Percentiles rank a stretch among this genome's conserved stretches.
phyloP scores from a whole-genome alignment of 1,140 invertebrate genomes.

The Steinernema khuongi region DNA sequence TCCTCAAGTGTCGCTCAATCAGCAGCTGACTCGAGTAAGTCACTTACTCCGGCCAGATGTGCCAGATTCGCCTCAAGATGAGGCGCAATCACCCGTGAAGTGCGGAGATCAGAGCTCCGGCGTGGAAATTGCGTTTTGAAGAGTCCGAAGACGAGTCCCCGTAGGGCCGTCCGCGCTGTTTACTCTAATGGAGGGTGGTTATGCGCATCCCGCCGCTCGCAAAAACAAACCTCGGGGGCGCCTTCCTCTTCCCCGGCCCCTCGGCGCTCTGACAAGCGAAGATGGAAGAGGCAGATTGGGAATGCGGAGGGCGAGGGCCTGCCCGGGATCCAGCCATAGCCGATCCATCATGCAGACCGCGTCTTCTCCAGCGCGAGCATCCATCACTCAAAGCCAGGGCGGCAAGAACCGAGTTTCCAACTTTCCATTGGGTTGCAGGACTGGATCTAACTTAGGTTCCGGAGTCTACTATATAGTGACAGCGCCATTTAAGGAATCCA shows the following conservation, averaged over 20 bases:
- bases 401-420: not conserved
- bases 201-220: not conserved
- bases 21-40: slow-evolving; percentile 44
- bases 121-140: too few relatives aligned
- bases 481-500: too few relatives aligned
- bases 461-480: too few relatives aligned
- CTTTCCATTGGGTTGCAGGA: too few relatives aligned
- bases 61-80: too few relatives aligned
- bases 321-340: not conserved
- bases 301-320: not conserved
- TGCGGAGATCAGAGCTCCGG: too few relatives aligned
- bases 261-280: slow-evolving; percentile 1
- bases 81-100: too few relatives aligned
- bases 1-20: slow-evolving; percentile 40
- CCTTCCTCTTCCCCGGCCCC: not conserved
- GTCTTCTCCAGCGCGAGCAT: not conserved
- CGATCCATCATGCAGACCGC: not conserved
- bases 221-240: slow-evolving; percentile 14
- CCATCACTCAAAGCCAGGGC: slow-evolving; percentile 9
- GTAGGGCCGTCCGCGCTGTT: too few relatives aligned
- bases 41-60: too few relatives aligned
- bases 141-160: too few relatives aligned
- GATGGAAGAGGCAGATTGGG: slow-evolving; percentile 7
- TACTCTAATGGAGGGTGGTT: not conserved
- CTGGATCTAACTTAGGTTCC: too few relatives aligned